Conservation (phyloP, 2,113 vertebrate genomes). For the Progne subis region DNA sequence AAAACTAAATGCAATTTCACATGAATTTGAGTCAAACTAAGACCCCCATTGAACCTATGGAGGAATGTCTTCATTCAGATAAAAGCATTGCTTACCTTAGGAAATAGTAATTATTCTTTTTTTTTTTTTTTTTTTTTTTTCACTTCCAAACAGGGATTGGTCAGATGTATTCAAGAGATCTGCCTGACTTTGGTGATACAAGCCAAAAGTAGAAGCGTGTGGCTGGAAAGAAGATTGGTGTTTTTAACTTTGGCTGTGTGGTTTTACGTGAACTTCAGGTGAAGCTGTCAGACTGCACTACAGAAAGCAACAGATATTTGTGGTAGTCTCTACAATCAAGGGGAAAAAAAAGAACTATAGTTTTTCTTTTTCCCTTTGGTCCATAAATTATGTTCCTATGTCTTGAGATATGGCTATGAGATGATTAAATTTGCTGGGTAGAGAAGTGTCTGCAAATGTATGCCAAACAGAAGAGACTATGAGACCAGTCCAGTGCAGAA, state of each 20-base stretch:
- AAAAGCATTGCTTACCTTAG: not conserved
- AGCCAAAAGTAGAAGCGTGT: not conserved
- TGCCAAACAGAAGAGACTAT: not conserved
- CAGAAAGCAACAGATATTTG: not conserved
- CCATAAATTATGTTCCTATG: not conserved
- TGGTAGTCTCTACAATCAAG: not conserved
- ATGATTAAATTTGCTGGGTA: not conserved
- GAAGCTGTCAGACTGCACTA: not conserved
- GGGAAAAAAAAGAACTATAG: not conserved
- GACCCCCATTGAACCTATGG: not conserved
- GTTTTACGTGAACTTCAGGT: not conserved
- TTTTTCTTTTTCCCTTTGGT: not conserved
- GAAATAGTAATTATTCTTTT: not conserved
- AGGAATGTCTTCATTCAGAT: not conserved
- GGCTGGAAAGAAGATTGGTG: not conserved
- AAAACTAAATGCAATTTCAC: not conserved
- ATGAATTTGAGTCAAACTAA: not conserved
- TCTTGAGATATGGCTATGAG: not conserved
- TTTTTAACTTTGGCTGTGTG: not conserved
- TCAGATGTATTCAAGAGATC: not conserved
- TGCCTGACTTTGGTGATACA: not conserved
- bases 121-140: not conserved
- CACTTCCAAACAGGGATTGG: not conserved
- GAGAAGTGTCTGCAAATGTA: not conserved
- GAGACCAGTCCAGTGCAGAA: not conserved